These are phyloP conservation scores for Neoscelio sp. DNA, from an alignment of 2,888 invertebrate species.

Conservation along the genomic window DNA sequence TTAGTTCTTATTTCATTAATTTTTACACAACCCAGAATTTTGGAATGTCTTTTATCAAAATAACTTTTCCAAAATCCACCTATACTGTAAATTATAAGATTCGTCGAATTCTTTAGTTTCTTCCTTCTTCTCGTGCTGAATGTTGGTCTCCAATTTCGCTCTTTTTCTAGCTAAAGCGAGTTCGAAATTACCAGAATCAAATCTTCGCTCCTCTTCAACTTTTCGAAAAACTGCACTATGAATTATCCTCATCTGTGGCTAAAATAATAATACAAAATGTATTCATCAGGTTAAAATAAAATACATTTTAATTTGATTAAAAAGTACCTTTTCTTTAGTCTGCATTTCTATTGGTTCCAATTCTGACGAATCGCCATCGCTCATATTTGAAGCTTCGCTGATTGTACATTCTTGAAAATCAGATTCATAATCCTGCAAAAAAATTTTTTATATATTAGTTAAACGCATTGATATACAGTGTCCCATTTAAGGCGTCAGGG, in stretches of 20 bases:
- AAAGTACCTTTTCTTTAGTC: slow-evolving; percentile 73
- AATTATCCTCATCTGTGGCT: slow-evolving; percentile 71
- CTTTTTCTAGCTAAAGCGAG: slow-evolving; percentile 79
- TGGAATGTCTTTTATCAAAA: too few species aligned
- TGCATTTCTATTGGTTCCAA: slow-evolving; percentile 77
- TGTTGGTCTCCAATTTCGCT: slow-evolving; percentile 76
- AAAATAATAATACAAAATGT: slow-evolving; percentile 27
- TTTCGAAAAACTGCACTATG: slow-evolving; percentile 72
- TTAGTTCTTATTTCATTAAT: too few species aligned
- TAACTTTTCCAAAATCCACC: too few species aligned
- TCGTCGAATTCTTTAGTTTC: slow-evolving; percentile 27
- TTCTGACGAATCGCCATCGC: slow-evolving; percentile 73
- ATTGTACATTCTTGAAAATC: slow-evolving; percentile 83
- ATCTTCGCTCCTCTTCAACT: slow-evolving; percentile 77
- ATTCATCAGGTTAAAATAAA: neutral
- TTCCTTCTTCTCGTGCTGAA: slow-evolving; percentile 36
- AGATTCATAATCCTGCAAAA: slow-evolving; percentile 84
- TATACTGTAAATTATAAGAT: slow-evolving; percentile 73
- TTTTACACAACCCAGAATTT: too few species aligned
- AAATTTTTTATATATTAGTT: slow-evolving; percentile 28
- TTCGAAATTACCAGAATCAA: slow-evolving; percentile 81
- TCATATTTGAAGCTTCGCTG: slow-evolving; percentile 75
- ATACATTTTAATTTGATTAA: slow-evolving; percentile 19
- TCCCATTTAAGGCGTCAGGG: too few species aligned
- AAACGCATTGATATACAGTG: slow-evolving; percentile 1